These are phyloP conservation scores for Hirtodrosophila duncani DNA, from an alignment of 2,888 invertebrate species.

Conservation along the genomic window DNA sequence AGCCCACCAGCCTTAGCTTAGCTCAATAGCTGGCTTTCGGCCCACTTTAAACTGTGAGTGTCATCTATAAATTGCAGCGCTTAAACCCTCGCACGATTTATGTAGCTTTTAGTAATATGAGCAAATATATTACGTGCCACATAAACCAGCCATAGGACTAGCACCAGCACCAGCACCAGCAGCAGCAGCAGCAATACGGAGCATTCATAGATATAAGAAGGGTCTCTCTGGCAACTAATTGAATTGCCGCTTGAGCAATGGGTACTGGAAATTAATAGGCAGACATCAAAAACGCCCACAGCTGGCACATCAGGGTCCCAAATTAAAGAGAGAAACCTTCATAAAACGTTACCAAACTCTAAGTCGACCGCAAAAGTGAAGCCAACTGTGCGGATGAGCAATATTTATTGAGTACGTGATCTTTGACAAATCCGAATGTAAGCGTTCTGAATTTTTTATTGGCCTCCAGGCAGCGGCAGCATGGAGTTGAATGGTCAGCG, in stretches of 20 bases:
- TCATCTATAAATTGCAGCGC: conserved; percentile 38
- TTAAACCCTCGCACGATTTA: conserved; percentile 58
- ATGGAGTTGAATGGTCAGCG: too few species aligned
- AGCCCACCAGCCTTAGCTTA: too few species aligned
- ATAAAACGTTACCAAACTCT: conserved; percentile 25
- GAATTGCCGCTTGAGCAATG: conserved; percentile 53
- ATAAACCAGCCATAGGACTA: conserved; percentile 25
- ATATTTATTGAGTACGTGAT: conserved; percentile 79
- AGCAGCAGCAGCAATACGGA: background rate
- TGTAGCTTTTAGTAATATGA: conserved; percentile 69
- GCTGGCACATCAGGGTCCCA: conserved; percentile 27
- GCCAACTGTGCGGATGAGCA: conserved; percentile 72
- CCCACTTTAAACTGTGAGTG: too few species aligned
- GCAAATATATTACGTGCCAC: conserved; percentile 68
- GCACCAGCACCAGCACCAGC: conserved; percentile 1
- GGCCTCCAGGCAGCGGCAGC: conserved; percentile 43
- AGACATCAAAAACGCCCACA: conserved; percentile 51
- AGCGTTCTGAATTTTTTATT: conserved; percentile 78
- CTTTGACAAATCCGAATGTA: conserved; percentile 78
- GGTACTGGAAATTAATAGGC: conserved; percentile 65
- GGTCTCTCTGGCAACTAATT: conserved; percentile 51
- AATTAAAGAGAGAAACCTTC: conserved; percentile 35
- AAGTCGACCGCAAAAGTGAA: conserved; percentile 42
- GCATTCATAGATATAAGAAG: conserved; percentile 13
- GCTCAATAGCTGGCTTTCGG: too few species aligned